Base-by-base conservation (phyloP, 2,888 invertebrate genomes). In the Eristalis arbustorum region DNA sequence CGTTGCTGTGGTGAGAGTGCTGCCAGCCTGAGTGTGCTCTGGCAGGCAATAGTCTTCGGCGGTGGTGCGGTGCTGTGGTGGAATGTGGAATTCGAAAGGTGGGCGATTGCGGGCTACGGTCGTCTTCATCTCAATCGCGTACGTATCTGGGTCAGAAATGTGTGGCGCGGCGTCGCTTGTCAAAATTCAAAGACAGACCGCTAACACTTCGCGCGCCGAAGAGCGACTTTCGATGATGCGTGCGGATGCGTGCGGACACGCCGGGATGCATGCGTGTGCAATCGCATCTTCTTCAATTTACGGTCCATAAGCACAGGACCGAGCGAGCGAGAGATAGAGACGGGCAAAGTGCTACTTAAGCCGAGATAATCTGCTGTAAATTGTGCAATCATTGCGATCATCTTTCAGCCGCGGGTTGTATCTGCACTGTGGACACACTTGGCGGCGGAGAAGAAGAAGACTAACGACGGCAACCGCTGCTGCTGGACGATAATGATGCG, bases 341-440 rank as follows among this genome's bases (percentile, higher is more conserved):
- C 68, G 28, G n/a, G 25, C 62, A 76, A 75, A 84, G 73, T 88
- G 88, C 88, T 88, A 88, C 88, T 88, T 88, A 84, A 88, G 76
- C 76, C 59, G 73, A 80, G 88, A 84, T 88, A 88, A 88, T 88
- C 84, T 83, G 79, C 37, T 80, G 83, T 84, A 88, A 88, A 84
- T 84, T 88, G 84, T 76, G 80, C 88, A 88, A 88, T 88, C 88
- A 88, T 78, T 76, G 79, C 88, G 88, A 88, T 88, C 88, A 88
- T 88, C 88, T 88, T 66, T 62, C 66, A 71, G 75, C 77, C 56
- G 62, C 64, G 68, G 77, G 85, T 89, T 78, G 90, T 89, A 72
- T 89, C 89, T 90, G 90, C 90, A 84, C 84, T 84, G 89, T 90
- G 90, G 88, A 81, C 88, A 42, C 62, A 75, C 72, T 57, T 78